These are phyloP conservation scores for Agonopterix alstromeriana DNA, from an alignment of 2,888 invertebrate species.

Conservation along the genomic window DNA sequence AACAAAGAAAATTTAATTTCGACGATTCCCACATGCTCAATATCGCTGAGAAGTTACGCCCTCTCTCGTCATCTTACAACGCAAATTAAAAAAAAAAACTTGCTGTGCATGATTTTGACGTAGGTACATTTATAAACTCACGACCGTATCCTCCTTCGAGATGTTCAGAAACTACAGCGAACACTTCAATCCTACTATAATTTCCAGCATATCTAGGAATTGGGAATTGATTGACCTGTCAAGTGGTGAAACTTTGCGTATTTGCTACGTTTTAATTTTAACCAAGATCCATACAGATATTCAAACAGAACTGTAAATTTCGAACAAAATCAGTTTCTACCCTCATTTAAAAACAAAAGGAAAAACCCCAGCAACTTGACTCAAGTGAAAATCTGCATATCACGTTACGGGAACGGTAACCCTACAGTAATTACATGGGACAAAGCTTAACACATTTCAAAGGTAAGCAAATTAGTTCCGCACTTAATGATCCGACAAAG, in stretches of 20 bases:
- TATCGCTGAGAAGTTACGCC: slow-evolving; percentile 62
- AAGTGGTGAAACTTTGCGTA: no score
- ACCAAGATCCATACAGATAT: no score
- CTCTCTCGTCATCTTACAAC: slow-evolving; percentile 39
- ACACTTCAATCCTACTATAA: no score
- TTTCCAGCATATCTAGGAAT: no score
- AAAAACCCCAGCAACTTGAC: slow-evolving; percentile 35
- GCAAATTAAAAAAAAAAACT: slow-evolving; percentile 39
- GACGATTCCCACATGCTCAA: slow-evolving; percentile 74
- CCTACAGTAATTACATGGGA: slow-evolving; percentile 64
- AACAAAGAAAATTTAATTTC: slow-evolving; percentile 76
- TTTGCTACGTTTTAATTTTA: no score
- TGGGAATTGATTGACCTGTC: no score
- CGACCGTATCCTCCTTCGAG: no score
- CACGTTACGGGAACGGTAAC: slow-evolving; percentile 58
- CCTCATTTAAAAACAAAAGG: slow-evolving; percentile 11
- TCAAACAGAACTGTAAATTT: no score
- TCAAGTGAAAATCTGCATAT: slow-evolving; percentile 58
- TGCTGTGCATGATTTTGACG: no score
- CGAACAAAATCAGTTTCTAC: no score
- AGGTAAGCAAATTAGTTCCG: slow-evolving; percentile 77
- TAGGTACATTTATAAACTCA: no score
- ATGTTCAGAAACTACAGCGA: no score
- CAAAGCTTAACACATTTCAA: slow-evolving; percentile 73
- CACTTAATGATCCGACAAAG: slow-evolving; percentile 76